phyloP scores from a whole-genome alignment of 2,113 vertebrate species.

The Scomber colias region DNA sequence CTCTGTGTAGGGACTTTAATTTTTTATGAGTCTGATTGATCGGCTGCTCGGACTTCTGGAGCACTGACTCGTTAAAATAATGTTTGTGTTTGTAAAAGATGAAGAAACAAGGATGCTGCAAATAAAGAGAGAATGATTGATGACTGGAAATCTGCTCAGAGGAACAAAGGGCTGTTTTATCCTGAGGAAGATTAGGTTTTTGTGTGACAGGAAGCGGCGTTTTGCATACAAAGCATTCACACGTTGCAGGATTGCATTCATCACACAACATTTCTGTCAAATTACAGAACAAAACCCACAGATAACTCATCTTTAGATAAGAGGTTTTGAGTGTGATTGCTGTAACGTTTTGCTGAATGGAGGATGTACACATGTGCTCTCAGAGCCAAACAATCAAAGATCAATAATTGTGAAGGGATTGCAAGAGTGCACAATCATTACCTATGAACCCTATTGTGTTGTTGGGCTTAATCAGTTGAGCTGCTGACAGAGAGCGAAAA shows the following conservation, averaged over 20 bases:
- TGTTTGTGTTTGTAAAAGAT: constrained; percentile 66
- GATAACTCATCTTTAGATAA: constrained; percentile 59
- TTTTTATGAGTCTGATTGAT: constrained; percentile 80
- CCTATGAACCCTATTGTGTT: constrained; percentile 85
- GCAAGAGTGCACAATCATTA: constrained; percentile 87
- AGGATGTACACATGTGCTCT: constrained; percentile 80
- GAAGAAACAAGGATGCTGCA: constrained; percentile 46
- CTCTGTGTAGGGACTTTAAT: constrained; percentile 68
- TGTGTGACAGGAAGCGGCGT: background rate
- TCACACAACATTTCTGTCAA: constrained; percentile 30
- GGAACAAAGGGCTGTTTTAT: constrained; percentile 55
- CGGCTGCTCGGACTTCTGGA: constrained; percentile 56
- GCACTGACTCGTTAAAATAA: constrained; percentile 68
- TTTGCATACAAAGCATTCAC: constrained; percentile 51
- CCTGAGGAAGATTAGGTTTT: background rate
- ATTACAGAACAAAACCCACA: constrained; percentile 41
- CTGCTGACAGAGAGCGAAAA: constrained; percentile 79
- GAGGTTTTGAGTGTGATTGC: constrained; percentile 51
- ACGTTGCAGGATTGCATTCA: constrained; percentile 19
- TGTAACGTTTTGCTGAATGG: constrained; percentile 68
- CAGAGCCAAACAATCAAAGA: constrained; percentile 83
- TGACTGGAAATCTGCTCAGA: constrained; percentile 30
- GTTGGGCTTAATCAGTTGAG: constrained; percentile 82
- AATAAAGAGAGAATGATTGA: constrained; percentile 23
- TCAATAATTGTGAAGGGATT: constrained; percentile 87